A percentile compares a stretch with the other conserved stretches of the same genome.
These are phyloP conservation scores for Anastrepha ludens DNA, from an alignment of 1,140 invertebrate genomes.

Conservation along the genomic window DNA sequence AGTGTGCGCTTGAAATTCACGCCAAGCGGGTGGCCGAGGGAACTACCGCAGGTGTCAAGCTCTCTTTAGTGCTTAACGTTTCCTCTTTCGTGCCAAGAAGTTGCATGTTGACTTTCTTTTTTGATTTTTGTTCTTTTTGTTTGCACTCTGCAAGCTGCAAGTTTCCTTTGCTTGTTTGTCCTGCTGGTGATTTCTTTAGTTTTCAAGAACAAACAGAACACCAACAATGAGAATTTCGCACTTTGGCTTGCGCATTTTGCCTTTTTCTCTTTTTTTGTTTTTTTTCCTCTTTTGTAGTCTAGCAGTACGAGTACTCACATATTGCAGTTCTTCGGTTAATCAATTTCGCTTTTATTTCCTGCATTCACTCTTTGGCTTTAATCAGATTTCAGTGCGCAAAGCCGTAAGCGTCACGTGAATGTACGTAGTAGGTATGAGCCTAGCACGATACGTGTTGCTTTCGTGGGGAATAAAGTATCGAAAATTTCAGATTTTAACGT, in stretches of 20 bases:
- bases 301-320: background rate
- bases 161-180: background rate
- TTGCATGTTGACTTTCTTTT: conserved; percentile 22
- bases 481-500: too few species aligned
- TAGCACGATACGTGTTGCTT: too few species aligned
- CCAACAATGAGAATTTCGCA: conserved; percentile 24
- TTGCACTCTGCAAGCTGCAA: conserved; percentile 19
- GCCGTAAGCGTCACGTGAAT: too few species aligned
- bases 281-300: background rate
- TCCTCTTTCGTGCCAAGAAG: background rate
- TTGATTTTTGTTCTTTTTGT: background rate
- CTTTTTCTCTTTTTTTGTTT: background rate
- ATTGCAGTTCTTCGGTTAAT: background rate
- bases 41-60: background rate
- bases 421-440: too few species aligned
- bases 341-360: conserved; percentile 11
- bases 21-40: too few species aligned
- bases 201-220: conserved; percentile 9
- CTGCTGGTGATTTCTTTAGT: conserved; percentile 20
- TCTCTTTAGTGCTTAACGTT: conserved; percentile 7
- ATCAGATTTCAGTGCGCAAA: background rate
- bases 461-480: too few species aligned
- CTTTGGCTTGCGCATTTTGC: background rate
- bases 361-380: background rate
- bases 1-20: background rate